Conservation (phyloP, 2,888 invertebrate genomes). For the Plebejus argus region DNA sequence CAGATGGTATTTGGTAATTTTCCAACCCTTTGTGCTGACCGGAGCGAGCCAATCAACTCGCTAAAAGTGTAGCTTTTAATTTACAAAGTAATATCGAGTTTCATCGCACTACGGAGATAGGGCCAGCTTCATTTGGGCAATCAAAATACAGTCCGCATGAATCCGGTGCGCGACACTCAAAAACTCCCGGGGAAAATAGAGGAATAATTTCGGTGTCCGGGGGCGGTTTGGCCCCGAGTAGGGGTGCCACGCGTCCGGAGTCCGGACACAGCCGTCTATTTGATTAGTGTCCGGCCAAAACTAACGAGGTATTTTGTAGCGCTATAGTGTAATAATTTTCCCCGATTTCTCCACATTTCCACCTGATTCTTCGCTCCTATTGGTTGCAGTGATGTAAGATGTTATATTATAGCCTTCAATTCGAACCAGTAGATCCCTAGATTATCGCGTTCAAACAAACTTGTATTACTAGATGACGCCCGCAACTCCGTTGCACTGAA, state of each 20-base stretch:
- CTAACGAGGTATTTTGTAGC: no score
- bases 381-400: no score
- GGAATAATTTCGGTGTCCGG: slow-evolving; percentile 48
- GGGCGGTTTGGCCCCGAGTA: slow-evolving; percentile 40
- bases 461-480: no score
- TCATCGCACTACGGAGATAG: background rate
- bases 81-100: background rate
- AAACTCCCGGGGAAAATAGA: slow-evolving; percentile 46
- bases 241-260: slow-evolving; percentile 40
- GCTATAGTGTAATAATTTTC: no score
- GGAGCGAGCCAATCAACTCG: background rate
- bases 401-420: no score
- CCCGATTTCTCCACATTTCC: no score
- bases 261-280: slow-evolving; percentile 43
- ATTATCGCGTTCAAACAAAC: no score
- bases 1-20: background rate
- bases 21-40: background rate
- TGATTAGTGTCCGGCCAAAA: background rate
- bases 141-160: slow-evolving; percentile 24
- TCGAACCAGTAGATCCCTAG: no score
- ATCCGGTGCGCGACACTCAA: slow-evolving; percentile 41
- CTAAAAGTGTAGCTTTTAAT: background rate
- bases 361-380: no score
- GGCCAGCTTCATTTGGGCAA: slow-evolving; percentile 3
- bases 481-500: no score